Evolutionary conservation across 1,140 invertebrate genomes (phyloP).

Genomic region (Mactra quadrangularis): DNA sequence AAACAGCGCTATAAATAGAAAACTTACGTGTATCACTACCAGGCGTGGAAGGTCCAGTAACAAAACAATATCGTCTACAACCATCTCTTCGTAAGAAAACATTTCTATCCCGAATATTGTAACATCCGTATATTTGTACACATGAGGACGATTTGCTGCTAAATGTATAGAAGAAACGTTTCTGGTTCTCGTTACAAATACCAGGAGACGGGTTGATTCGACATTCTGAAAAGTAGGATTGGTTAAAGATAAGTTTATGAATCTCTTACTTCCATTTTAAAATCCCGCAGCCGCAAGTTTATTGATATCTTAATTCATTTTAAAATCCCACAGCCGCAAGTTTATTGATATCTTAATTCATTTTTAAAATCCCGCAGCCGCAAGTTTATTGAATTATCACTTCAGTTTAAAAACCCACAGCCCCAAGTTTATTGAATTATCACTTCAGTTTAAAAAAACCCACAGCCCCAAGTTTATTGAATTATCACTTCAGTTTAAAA

Average conservation of each 20-base stretch:
- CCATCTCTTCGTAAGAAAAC: slow-evolving; percentile 37
- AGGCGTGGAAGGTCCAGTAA: slow-evolving; percentile 8
- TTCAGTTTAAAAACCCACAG: too few species aligned
- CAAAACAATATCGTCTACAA: slow-evolving; percentile 23
- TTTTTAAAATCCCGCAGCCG: too few species aligned
- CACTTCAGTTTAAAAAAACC: too few species aligned
- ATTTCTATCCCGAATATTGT: slow-evolving; percentile 48
- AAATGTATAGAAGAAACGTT: slow-evolving; percentile 23
- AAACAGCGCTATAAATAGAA: too few species aligned
- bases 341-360: too few species aligned
- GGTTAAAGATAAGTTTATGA: neutral
- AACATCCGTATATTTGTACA: slow-evolving; percentile 50
- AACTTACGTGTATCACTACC: slow-evolving; percentile 44
- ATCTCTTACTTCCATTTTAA: neutral
- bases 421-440: too few species aligned
- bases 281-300: neutral
- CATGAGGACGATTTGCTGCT: slow-evolving; percentile 37
- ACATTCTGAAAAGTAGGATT: slow-evolving; percentile 24
- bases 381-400: too few species aligned
- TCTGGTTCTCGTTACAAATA: slow-evolving; percentile 24
- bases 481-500: too few species aligned
- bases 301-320: neutral
- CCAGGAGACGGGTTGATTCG: slow-evolving; percentile 43
- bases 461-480: too few species aligned
- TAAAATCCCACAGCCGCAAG: too few species aligned